Base-by-base conservation (phyloP, 2,888 invertebrate species). In the Zaprionus obscuricornis region DNA sequence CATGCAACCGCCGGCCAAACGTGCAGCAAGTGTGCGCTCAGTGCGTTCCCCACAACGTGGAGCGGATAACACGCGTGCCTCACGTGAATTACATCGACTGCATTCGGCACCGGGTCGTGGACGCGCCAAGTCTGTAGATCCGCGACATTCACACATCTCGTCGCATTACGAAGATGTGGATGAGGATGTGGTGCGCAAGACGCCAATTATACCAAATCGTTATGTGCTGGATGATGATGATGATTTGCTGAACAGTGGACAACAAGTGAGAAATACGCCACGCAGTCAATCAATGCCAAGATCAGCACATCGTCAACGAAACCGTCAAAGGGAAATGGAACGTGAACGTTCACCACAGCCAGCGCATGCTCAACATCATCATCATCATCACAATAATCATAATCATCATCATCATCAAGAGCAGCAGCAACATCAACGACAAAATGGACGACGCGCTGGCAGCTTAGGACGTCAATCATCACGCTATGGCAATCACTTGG, bases 131-230 rank as follows among this genome's bases (percentile, higher is more conserved):
- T 90, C 90, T 0, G 87, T 89, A 1, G 90, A 90, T 70, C 89
- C 89, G 5, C 85, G 90, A 1, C 65, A 74, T 2, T 74, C 64
- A 1, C 69, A 57, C 10, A 37, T 42, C 2, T 84, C 86, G 0
- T 75, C 85, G 4, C 82, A 87, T 17, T 87, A 86, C 60, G 87
- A 87, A 45, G 86, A 88, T 37, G 74, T 88, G 2, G 88, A 89
- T 34, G 89, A 88, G 39, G 89, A 89, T 52, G 72, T 88, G 18
- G 83, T 90, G 8, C 91, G 92, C 24, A 92, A 92, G 60, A 92
- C 92, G 0, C 93, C 94, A 0, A 93, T 95, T 24, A 91, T 94
- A 29, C 94, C 93, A 85, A 95, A 95, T 88, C 93, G 92, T 71
- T 95, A 95, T 86, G 94, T 94, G 0, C 89, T 94, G 42, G 93